Evolutionary conservation across 2,888 invertebrate species (phyloP).

Genomic region (Buathra laborator): DNA sequence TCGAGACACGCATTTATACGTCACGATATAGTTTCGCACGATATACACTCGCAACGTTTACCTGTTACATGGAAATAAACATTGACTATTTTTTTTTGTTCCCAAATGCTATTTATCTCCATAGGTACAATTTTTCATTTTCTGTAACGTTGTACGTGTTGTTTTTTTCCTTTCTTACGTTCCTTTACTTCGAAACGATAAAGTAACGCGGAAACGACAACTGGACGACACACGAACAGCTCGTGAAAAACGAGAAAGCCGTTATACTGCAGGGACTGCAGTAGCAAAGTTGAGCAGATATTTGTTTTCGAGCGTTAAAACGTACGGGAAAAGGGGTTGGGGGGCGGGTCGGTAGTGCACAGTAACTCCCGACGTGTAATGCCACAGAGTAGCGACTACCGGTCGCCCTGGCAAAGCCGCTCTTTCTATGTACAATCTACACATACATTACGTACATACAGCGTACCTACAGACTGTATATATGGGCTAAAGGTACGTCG

Average conservation of each 20-base stretch:
- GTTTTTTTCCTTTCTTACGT: slow-evolving; percentile 9
- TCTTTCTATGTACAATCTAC: slow-evolving; percentile 39
- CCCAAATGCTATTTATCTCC: neutral
- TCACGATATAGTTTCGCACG: neutral
- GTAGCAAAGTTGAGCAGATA: slow-evolving; percentile 62
- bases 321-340: neutral
- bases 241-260: slow-evolving; percentile 55
- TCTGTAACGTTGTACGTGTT: neutral
- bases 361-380: slow-evolving; percentile 52
- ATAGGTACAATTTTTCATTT: neutral
- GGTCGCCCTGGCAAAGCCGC: slow-evolving; percentile 60
- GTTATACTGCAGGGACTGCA: slow-evolving; percentile 33
- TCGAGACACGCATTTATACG: neutral
- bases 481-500: slow-evolving; percentile 59
- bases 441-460: slow-evolving; percentile 17
- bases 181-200: slow-evolving; percentile 18
- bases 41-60: neutral
- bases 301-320: slow-evolving; percentile 66
- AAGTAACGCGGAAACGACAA: slow-evolving; percentile 40
- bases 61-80: slow-evolving; percentile 25
- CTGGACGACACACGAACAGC: slow-evolving; percentile 55
- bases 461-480: slow-evolving; percentile 7
- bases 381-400: slow-evolving; percentile 61
- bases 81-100: slow-evolving; percentile 1
- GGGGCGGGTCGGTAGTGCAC: slow-evolving; percentile 17